Evolutionary conservation across 2,797 vertebrate species (phyloP).

Genomic region (Cephalopachus bancanus): DNA sequence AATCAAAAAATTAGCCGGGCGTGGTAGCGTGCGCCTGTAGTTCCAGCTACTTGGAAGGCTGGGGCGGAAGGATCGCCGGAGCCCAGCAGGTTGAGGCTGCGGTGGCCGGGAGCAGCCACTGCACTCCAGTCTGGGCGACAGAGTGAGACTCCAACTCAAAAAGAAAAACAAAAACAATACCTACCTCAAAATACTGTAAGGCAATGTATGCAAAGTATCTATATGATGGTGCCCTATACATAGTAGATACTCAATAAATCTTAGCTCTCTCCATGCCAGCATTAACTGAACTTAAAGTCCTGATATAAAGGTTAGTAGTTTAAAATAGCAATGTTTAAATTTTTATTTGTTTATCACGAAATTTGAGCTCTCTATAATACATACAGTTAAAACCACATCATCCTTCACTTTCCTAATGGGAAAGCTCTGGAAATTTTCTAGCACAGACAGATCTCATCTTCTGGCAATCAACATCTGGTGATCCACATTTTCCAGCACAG

Average conservation of each 20-base stretch:
- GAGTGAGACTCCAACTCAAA: not conserved
- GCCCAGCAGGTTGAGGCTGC: not conserved
- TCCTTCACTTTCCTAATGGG: slow-evolving; percentile 46
- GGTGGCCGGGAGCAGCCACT: not conserved
- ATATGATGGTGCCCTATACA: not conserved
- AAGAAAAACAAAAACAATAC: not conserved
- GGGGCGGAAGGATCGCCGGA: not conserved
- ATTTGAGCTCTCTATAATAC: not conserved
- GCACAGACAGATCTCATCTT: slow-evolving; percentile 43
- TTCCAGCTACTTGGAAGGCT: not conserved
- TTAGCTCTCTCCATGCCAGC: not conserved
- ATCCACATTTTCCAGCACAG: slow-evolving; percentile 58
- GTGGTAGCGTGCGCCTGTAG: not conserved
- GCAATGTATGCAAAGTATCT: not conserved
- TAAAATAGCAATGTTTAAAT: not conserved
- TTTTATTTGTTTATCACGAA: not conserved
- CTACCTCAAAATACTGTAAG: not conserved
- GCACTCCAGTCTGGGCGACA: not conserved
- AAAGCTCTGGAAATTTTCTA: slow-evolving; percentile 49
- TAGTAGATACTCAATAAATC: not conserved
- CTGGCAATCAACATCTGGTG: slow-evolving; percentile 60
- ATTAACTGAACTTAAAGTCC: not conserved
- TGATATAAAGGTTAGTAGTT: not conserved
- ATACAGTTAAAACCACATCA: not conserved
- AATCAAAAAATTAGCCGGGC: not conserved